Percentiles rank a stretch among this genome's conserved stretches.
Conservation (phyloP, 2,113 vertebrate species). For the Quiscalus mexicanus region DNA sequence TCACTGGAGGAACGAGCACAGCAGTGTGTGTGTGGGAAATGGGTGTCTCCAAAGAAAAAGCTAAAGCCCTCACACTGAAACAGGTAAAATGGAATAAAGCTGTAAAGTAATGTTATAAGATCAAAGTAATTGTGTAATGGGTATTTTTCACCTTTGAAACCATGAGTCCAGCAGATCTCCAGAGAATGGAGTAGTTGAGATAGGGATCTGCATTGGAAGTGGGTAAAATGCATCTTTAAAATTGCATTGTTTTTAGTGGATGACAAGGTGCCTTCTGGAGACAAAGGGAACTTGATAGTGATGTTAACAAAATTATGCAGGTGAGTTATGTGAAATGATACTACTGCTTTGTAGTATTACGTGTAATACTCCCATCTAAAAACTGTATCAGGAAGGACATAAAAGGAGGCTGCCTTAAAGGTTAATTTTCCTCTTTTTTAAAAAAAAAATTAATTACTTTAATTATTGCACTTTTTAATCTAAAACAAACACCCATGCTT, state of each 20-base stretch:
- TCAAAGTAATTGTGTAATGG: not conserved
- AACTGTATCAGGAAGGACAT: not conserved
- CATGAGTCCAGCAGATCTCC: not conserved
- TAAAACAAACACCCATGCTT: not conserved
- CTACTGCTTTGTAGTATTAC: not conserved
- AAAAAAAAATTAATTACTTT: not conserved
- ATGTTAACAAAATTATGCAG: not conserved
- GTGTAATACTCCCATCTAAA: not conserved
- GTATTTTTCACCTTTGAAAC: not conserved
- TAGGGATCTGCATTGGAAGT: not conserved
- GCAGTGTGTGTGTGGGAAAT: constrained; percentile 97
- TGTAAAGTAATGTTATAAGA: not conserved
- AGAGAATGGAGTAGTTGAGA: not conserved
- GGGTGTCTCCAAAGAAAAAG: constrained; percentile 91
- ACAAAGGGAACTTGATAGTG: not conserved
- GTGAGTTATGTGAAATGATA: not conserved
- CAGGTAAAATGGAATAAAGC: constrained; percentile 79
- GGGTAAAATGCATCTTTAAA: not conserved
- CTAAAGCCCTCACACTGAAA: constrained; percentile 89
- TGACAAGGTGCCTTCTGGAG: not conserved
- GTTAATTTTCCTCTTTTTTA: not conserved
- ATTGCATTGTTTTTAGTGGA: not conserved
- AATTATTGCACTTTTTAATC: not conserved
- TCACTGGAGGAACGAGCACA: constrained; percentile 93
- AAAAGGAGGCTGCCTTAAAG: not conserved